These are phyloP conservation scores for Monarcha castaneiventris DNA, from an alignment of 2,113 vertebrate species.

Conservation along the genomic window DNA sequence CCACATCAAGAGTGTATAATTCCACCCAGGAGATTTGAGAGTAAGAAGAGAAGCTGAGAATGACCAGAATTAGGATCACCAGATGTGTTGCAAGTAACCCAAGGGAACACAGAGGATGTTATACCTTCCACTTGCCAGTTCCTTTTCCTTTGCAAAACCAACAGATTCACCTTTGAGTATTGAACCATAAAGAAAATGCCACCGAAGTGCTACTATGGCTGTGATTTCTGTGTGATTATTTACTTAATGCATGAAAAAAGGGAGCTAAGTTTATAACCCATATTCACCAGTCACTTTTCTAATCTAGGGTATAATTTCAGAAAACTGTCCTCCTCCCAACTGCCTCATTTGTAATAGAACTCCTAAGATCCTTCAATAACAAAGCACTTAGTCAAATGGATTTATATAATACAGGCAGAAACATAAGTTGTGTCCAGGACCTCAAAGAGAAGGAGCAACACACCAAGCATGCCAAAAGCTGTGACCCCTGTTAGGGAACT, in stretches of 20 bases:
- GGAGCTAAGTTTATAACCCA: not conserved
- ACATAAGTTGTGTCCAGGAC: not conserved
- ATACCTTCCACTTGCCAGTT: not conserved
- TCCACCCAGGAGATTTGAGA: not conserved
- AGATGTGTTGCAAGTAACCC: not conserved
- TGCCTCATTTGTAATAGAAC: not conserved
- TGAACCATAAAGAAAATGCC: not conserved
- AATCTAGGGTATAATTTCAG: not conserved
- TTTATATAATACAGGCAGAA: not conserved
- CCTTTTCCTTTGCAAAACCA: not conserved
- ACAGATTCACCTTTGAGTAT: not conserved
- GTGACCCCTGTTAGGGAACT: not conserved
- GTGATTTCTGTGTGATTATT: not conserved
- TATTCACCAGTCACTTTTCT: not conserved
- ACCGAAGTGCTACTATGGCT: not conserved
- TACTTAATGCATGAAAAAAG: not conserved
- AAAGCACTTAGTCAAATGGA: not conserved
- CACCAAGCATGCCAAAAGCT: accelerated
- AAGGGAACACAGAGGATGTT: not conserved
- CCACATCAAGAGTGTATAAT: not conserved
- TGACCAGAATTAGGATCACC: not conserved
- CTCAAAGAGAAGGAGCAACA: not conserved
- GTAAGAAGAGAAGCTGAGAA: not conserved
- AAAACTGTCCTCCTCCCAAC: accelerated
- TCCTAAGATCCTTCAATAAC: not conserved